These are phyloP conservation scores for Drosophila greeni DNA, from an alignment of 2,888 invertebrate species.

Conservation along the genomic window DNA sequence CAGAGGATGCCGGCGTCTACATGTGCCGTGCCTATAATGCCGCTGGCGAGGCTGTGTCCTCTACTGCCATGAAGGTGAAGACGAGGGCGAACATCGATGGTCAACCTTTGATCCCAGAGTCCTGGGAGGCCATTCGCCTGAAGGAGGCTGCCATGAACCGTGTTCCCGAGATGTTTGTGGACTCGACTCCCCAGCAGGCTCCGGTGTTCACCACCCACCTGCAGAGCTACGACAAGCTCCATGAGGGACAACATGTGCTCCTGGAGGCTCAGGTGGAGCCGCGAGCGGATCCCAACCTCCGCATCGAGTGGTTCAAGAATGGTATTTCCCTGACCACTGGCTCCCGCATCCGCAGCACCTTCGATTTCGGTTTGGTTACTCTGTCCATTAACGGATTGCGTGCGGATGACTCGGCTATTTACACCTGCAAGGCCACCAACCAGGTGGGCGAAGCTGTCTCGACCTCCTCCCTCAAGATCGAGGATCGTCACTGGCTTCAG, in stretches of 20 bases:
- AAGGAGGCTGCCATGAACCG: conserved; percentile 95
- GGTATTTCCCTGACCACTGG: conserved; percentile 91
- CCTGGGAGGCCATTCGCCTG: conserved; percentile 93
- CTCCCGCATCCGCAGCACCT: conserved; percentile 93
- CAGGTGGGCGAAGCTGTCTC: conserved; percentile 96
- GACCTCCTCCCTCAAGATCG: conserved; percentile 92
- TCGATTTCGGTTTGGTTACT: conserved; percentile 97
- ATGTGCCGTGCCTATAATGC: conserved; percentile 96
- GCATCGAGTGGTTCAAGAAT: conserved; percentile 95
- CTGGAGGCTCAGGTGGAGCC: conserved; percentile 95
- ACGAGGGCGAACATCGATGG: conserved; percentile 88
- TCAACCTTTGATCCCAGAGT: conserved; percentile 92
- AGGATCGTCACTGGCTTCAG: conserved; percentile 92
- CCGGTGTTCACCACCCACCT: conserved; percentile 97
- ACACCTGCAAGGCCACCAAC: conserved; percentile 96
- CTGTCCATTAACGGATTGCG: conserved; percentile 92
- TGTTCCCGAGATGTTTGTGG: conserved; percentile 92
- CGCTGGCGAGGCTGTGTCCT: conserved; percentile 95
- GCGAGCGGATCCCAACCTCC: conserved; percentile 90
- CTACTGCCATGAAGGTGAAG: conserved; percentile 92
- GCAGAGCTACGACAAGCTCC: conserved; percentile 88
- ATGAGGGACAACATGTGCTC: conserved; percentile 91
- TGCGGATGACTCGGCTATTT: conserved; percentile 95
- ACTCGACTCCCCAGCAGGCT: conserved; percentile 91
- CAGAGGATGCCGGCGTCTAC: conserved; percentile 94